Base-by-base conservation (phyloP, 2,888 invertebrate genomes). In the Nymphalis polychloros region DNA sequence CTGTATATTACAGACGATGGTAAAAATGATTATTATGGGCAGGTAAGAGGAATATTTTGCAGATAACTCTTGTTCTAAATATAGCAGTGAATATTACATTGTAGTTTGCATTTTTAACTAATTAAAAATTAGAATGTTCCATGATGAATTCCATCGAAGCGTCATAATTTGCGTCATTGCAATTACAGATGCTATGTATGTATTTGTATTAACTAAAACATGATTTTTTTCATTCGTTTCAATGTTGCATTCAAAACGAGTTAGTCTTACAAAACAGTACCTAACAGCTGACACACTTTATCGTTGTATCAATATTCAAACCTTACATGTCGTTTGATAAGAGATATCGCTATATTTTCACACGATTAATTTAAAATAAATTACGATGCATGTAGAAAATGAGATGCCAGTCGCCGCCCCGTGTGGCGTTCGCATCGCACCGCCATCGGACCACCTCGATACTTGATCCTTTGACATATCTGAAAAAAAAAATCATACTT, bases 311-410 rank as follows among this genome's bases (percentile, higher is more conserved):
- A 57, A 1, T 13, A n/a, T 57, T 49, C n/a, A 17, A n/a, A 19
- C 57, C 41, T 57, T 41, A 57, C 35, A 8, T 19, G 41, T 57
- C 6, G 19, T 19, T 72, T 76, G 77, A 79, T 80, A 79, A 77
- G 76, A 75, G 78, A 81, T 78, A 83, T 59, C 57, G 73, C 74
- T 71, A 76, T 78, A 78, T 85, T 84, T 86, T 86, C 84, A 84
- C 87, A 84, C 86, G 84, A 84, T 87, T 88, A 86, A 86, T 85
- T 87, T 86, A 84, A 85, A 88, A 88, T 88, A 86, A 88, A 86
- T 82, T 81, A 84, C 80, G 79, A 82, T 65, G 64, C 57, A 52
- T 59, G 67, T 81, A 81, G 79, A 81, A 79, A 81, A 82, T 81
- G 83, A 87, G 79, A 81, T 82, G 81, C 76, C 78, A 80, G 78